These are phyloP conservation scores for Drosophila borborema DNA, from an alignment of 2,888 invertebrate species.

Conservation along the genomic window DNA sequence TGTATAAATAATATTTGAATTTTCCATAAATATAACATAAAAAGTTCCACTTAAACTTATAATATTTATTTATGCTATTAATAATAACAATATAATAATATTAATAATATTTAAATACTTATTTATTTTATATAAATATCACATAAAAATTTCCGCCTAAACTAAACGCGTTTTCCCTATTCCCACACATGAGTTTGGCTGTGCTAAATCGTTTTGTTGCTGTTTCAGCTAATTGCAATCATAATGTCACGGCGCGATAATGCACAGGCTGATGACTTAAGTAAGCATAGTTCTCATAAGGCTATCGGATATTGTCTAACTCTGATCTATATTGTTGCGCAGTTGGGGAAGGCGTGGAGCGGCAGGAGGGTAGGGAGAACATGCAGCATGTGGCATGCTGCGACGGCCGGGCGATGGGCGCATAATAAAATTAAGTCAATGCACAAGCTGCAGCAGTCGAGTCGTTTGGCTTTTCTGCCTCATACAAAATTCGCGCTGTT, in stretches of 20 bases:
- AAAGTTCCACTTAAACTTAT: too few species aligned
- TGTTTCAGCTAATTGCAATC: constrained; percentile 39
- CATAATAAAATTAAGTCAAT: constrained; percentile 70
- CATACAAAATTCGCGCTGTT: constrained; percentile 33
- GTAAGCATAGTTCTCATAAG: constrained; percentile 49
- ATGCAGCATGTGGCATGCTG: constrained; percentile 9
- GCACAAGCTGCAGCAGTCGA: constrained; percentile 44
- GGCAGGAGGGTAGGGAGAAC: background rate
- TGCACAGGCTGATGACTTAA: constrained; percentile 68
- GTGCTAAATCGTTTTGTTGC: constrained; percentile 15
- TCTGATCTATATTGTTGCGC: constrained; percentile 63
- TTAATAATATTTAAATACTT: too few species aligned
- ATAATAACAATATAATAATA: too few species aligned
- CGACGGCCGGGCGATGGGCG: constrained; percentile 25
- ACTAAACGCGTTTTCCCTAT: too few species aligned
- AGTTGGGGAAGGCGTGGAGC: background rate
- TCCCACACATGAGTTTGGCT: background rate
- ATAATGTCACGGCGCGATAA: constrained; percentile 73
- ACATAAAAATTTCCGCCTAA: too few species aligned
- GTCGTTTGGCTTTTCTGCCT: constrained; percentile 13
- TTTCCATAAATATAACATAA: too few species aligned
- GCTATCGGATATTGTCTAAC: constrained; percentile 73
- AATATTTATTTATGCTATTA: too few species aligned
- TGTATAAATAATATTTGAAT: too few species aligned
- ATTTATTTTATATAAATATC: too few species aligned